Conservation (phyloP, 2,888 invertebrate genomes). For the Rhagium mordax region DNA sequence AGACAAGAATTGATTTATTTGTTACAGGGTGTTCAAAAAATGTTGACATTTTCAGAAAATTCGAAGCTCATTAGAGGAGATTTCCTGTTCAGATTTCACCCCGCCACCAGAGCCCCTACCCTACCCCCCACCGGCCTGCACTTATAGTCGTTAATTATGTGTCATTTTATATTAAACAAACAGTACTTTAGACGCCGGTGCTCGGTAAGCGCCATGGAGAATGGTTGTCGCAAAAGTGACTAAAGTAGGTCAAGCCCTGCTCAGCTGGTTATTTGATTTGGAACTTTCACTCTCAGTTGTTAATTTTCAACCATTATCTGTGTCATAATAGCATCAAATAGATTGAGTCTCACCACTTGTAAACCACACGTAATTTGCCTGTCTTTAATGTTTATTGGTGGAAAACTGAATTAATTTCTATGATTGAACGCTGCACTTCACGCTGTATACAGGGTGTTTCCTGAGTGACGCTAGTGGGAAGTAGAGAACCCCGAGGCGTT, state of each 20-base stretch:
- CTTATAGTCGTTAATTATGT: too few relatives aligned
- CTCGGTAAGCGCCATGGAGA: conserved; percentile 8
- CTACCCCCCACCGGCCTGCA: too few relatives aligned
- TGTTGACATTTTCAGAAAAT: too few relatives aligned
- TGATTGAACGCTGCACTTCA: too few relatives aligned
- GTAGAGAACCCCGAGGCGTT: too few relatives aligned
- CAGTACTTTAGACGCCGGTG: neutral
- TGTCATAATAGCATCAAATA: neutral
- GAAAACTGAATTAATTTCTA: neutral
- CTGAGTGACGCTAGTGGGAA: too few relatives aligned
- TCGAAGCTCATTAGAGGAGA: too few relatives aligned
- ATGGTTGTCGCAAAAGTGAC: neutral
- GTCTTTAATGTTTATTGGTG: neutral
- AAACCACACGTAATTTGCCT: neutral
- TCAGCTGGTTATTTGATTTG: conserved; percentile 34
- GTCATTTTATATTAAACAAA: neutral
- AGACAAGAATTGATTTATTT: too few relatives aligned
- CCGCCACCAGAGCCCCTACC: too few relatives aligned
- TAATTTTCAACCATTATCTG: conserved; percentile 30
- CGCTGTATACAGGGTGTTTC: too few relatives aligned
- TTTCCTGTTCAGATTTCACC: too few relatives aligned
- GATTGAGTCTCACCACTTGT: neutral
- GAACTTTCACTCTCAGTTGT: conserved; percentile 44
- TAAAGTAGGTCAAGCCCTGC: conserved; percentile 41
- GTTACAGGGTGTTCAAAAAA: too few relatives aligned